Evolutionary conservation across 2,797 vertebrate genomes (phyloP), one percentile per base, ranked within the genome.

Genomic region (Aselliscus stoliczkanus): DNA sequence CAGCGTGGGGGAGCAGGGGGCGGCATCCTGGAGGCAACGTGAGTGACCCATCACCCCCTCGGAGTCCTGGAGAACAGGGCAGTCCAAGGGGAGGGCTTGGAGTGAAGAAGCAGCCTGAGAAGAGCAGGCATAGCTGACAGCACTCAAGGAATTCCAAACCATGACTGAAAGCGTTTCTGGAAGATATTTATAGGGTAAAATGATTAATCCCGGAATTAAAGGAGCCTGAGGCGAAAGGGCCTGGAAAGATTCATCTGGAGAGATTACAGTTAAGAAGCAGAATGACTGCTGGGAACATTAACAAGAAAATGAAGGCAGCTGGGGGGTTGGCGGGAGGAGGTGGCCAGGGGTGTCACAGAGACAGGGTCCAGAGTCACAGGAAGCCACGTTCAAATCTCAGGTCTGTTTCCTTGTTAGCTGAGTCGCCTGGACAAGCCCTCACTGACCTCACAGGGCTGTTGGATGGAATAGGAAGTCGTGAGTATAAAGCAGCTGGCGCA

Each of bases 21-120:
- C 1, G 1, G 54, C 2, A 4, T 1, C 76, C 54, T 1, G 0
- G 23, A 14, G 37, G 20, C 60, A 17, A 2, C 14, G 6, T 5
- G 47, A 9, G 58, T 0, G 12, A 31, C 9, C 58, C 14, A 0
- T 23, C 27, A 14, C 44, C 37, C 17, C 37, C 18, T 0, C 1
- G 9, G 23, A 54, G 73, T 14, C 79, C 65, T 2, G 4, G 52
- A 10, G 15, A 8, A 31, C 34, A 23, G 60, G 14, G 34, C 39
- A 0, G 7, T 12, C 17, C 7, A 3, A 44, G 47, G 52, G 1
- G 4, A 47, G 18, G 54, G n/a, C 50, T 52, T 3, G 1, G 20
- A 13, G 37, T 0, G n/a, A 25, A n/a, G 52, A 39, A 1, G 29
- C 2, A 1, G 13, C 7, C 69, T 9, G 62, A 81, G 62, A 42